phyloP scores from a whole-genome alignment of 2,797 vertebrate genomes.

The Brachyrhaphis roseni region DNA sequence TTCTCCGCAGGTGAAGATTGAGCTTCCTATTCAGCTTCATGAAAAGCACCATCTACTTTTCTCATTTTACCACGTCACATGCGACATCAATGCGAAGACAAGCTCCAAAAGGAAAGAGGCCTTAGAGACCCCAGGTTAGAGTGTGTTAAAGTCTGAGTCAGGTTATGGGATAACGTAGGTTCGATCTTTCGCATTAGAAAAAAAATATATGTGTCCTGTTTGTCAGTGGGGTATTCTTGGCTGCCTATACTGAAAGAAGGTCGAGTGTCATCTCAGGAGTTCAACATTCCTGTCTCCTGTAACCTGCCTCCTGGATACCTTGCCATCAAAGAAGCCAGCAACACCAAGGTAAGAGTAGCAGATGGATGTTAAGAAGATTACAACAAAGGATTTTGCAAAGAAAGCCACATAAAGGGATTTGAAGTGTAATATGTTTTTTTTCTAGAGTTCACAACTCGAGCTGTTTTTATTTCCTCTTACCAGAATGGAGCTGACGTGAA shows the following conservation, averaged over 20 bases:
- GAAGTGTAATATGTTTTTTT: background rate
- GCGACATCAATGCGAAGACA: slow-evolving; percentile 98
- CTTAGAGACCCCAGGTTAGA: slow-evolving; percentile 93
- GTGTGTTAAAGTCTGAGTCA: background rate
- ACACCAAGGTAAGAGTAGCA: slow-evolving; percentile 85
- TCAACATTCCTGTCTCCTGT: slow-evolving; percentile 88
- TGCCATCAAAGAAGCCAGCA: slow-evolving; percentile 87
- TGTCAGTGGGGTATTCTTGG: slow-evolving; percentile 95
- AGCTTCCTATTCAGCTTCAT: slow-evolving; percentile 95
- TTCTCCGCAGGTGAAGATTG: slow-evolving; percentile 91
- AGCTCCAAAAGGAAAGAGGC: slow-evolving; percentile 96
- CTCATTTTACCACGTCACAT: slow-evolving; percentile 98
- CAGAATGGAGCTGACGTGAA: slow-evolving; percentile 89
- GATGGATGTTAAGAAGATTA: slow-evolving; percentile 16
- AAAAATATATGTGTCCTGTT: background rate
- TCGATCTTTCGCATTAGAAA: background rate
- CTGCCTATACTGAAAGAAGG: slow-evolving; percentile 91
- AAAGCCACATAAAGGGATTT: background rate
- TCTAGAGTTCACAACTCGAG: background rate
- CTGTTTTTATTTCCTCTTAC: slow-evolving; percentile 40
- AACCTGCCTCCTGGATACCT: slow-evolving; percentile 90
- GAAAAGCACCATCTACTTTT: slow-evolving; percentile 98
- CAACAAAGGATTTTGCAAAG: background rate
- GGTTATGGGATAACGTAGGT: background rate
- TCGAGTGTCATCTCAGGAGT: slow-evolving; percentile 90